Evolutionary conservation across 2,888 invertebrate species (phyloP).

Genomic region (Orchesella flavescens): DNA sequence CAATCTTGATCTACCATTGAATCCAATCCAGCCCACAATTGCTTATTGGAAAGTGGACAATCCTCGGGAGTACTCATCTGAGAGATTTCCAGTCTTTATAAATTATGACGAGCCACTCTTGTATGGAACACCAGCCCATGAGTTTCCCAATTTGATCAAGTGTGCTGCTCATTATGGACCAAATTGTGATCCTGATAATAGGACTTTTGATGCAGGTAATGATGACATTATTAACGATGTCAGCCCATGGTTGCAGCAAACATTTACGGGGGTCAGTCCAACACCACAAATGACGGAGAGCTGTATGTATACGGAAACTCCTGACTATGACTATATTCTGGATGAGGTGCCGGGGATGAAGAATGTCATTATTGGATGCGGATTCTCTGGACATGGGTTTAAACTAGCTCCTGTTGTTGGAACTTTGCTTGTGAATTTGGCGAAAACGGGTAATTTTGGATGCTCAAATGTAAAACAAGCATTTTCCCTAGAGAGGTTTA

Average conservation of each 20-base stretch:
- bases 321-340: constrained; percentile 67
- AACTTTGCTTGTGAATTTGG: constrained; percentile 57
- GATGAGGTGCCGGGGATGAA: constrained; percentile 57
- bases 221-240: constrained; percentile 43
- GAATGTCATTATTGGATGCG: constrained; percentile 64
- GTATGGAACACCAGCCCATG: constrained; percentile 68
- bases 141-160: constrained; percentile 62
- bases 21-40: constrained; percentile 58
- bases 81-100: constrained; percentile 69
- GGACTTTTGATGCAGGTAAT: constrained; percentile 61
- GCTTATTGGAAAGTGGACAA: constrained; percentile 66
- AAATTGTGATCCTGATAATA: constrained; percentile 57
- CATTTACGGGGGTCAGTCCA: constrained; percentile 59
- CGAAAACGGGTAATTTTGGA: constrained; percentile 43
- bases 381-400: constrained; percentile 70
- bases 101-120: constrained; percentile 58
- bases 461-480: constrained; percentile 42
- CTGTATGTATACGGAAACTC: constrained; percentile 68
- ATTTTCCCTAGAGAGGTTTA: constrained; percentile 61
- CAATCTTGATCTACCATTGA: constrained; percentile 59
- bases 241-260: constrained; percentile 57
- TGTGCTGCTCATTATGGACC: constrained; percentile 51
- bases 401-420: constrained; percentile 67
- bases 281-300: constrained; percentile 67
- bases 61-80: constrained; percentile 51